Base-by-base conservation (phyloP, 1,140 invertebrate genomes). In the Solen grandis region DNA sequence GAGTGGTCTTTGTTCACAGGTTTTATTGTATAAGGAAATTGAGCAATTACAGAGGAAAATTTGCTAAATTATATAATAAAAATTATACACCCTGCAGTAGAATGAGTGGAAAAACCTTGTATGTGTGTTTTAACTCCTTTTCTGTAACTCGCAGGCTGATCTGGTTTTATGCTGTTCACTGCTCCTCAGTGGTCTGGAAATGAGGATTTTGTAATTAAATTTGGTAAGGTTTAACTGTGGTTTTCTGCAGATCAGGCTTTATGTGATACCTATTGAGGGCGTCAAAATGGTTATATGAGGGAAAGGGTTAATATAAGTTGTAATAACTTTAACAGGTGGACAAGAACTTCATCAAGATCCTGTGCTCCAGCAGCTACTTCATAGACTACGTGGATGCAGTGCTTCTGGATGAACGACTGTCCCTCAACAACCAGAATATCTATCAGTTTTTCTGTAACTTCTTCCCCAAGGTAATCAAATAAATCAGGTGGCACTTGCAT, bases 301-400 rank as follows among this genome's bases (percentile, higher is more conserved):
- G n/a, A n/a, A n/a, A n/a, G n/a, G n/a, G n/a, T n/a, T n/a, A n/a
- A n/a, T n/a, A n/a, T n/a, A n/a, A n/a, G n/a, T n/a, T n/a, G n/a
- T n/a, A n/a, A n/a, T n/a, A n/a, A n/a, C n/a, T 84, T 86, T 90
- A 94, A 92, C 94, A 96, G 92, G 94, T 96, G 52, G 96, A 96
- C 86, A 93, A 94, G 63, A 96, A 96, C 85, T 95, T 96, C 87
- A 95, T 96, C 81, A 94, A 94, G 72, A 95, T 96, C 91, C 92
- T 97, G 52, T 94, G 95, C 46, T 95, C 95, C 73, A 96, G 95
- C 86, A 96, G 94, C 84, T 96, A 95, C 82, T 95, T 97, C 77
- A 94, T 96, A 25, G 96, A 97, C 90, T 97, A 97, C 88, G 94
- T 97, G 60, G 96, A 97, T 86, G 94, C 96, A 2, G 95, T 97